These are phyloP conservation scores for Stenchaetothrips biformis DNA, from an alignment of 2,888 invertebrate genomes.

Conservation along the genomic window DNA sequence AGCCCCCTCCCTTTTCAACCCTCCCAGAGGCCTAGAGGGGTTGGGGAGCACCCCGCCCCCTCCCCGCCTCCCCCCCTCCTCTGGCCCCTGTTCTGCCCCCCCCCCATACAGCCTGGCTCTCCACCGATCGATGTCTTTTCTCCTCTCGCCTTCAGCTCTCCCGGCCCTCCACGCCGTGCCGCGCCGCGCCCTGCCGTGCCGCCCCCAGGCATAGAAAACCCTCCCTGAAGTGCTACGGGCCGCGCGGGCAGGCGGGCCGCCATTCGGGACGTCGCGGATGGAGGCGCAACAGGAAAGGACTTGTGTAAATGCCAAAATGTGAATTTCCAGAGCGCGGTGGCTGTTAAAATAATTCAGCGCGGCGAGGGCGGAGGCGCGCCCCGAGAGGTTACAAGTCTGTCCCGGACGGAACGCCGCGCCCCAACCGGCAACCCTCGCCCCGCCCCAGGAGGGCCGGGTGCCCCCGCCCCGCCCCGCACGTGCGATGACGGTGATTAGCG, in stretches of 20 bases:
- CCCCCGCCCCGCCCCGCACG: constrained; percentile 35
- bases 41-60: not conserved
- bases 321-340: not conserved
- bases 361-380: not conserved
- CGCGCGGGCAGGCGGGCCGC: not conserved
- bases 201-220: not conserved
- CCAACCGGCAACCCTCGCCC: constrained; percentile 40
- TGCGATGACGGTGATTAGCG: not conserved
- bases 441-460: constrained; percentile 43
- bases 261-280: too few species aligned
- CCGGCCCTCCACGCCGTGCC: not conserved
- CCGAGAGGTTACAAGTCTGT: not conserved
- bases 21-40: not conserved
- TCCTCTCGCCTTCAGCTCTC: constrained; percentile 2
- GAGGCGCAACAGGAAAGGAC: too few species aligned
- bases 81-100: not conserved
- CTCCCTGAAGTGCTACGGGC: not conserved
- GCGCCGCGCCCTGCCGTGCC: not conserved
- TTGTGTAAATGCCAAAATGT: not conserved
- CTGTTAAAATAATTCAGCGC: not conserved
- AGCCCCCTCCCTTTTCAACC: not conserved
- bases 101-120: not conserved
- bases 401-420: not conserved
- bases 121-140: not conserved
- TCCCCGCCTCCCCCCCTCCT: not conserved